These are phyloP conservation scores for Lysiphlebus fabarum DNA, from an alignment of 1,140 invertebrate genomes.

Conservation along the genomic window DNA sequence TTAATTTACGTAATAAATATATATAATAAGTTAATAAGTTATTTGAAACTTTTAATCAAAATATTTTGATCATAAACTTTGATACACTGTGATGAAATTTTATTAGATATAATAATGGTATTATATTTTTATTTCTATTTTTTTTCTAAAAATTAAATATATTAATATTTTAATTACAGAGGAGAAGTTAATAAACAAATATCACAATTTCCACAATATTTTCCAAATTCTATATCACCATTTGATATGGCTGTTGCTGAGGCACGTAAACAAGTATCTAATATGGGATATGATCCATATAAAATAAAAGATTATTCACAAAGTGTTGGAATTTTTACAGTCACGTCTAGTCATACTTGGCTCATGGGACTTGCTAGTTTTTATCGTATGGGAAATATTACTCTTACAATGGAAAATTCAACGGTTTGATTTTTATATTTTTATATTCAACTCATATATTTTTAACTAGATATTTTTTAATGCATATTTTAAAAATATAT, in stretches of 20 bases:
- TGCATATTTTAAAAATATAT: background rate
- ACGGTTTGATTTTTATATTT: conserved; percentile 48
- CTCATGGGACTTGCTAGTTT: conserved; percentile 75
- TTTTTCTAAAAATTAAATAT: no score
- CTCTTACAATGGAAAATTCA: conserved; percentile 68
- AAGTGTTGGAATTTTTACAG: conserved; percentile 64
- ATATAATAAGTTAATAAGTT: no score
- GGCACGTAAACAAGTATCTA: conserved; percentile 66
- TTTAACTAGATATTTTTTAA: no score
- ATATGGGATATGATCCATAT: conserved; percentile 72
- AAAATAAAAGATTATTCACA: conserved; percentile 68
- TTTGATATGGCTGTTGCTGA: conserved; percentile 77
- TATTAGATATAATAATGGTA: background rate
- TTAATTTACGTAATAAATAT: no score
- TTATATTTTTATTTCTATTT: background rate
- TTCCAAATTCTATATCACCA: conserved; percentile 82
- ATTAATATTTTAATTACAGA: conserved; percentile 34
- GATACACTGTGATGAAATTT: background rate
- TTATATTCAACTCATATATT: background rate
- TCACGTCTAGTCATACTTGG: conserved; percentile 71
- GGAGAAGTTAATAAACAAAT: conserved; percentile 58
- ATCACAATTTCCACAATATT: conserved; percentile 63
- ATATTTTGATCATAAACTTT: background rate
- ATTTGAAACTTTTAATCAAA: background rate
- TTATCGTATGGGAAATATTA: conserved; percentile 76